These are phyloP conservation scores for Drosophila orosa DNA, from an alignment of 1,140 invertebrate species.

Conservation along the genomic window DNA sequence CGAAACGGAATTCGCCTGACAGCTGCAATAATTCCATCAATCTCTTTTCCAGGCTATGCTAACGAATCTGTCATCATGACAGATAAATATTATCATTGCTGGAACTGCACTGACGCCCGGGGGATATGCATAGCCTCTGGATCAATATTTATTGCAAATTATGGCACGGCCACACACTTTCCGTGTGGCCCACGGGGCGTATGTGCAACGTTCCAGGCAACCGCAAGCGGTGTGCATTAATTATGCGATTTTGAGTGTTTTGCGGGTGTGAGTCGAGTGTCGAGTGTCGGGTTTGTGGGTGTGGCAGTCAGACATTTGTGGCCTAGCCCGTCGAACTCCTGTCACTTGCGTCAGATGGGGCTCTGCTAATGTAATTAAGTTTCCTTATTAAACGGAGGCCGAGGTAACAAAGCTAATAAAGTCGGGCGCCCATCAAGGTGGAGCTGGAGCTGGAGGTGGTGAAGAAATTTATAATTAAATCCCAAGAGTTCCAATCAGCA, in stretches of 20 bases:
- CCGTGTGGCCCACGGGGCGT: slow-evolving; percentile 34
- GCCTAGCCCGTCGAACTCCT: slow-evolving; percentile 18
- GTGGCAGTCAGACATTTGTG: slow-evolving; percentile 20
- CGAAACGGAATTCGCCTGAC: slow-evolving; percentile 1
- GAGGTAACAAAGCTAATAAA: slow-evolving; percentile 23
- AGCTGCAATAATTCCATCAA: slow-evolving; percentile 21
- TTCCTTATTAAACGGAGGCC: slow-evolving; percentile 12
- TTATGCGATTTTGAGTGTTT: slow-evolving; percentile 52
- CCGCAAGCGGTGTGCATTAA: slow-evolving; percentile 48
- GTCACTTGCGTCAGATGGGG: slow-evolving; percentile 12
- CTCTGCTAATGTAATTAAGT: slow-evolving; percentile 43
- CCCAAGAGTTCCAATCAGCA: slow-evolving; percentile 38
- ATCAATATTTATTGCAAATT: slow-evolving; percentile 56
- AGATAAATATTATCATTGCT: slow-evolving; percentile 45
- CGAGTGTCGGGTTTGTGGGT: slow-evolving; percentile 3
- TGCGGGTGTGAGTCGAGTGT: slow-evolving; percentile 9
- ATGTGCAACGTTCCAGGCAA: slow-evolving; percentile 42
- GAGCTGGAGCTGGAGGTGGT: slow-evolving; percentile 9
- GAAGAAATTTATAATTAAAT: slow-evolving; percentile 66
- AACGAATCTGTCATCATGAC: slow-evolving; percentile 40
- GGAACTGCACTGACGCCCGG: background rate
- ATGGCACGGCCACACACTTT: slow-evolving; percentile 20
- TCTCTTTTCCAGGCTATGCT: slow-evolving; percentile 2
- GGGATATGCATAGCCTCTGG: slow-evolving; percentile 5
- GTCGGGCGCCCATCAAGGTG: background rate